Conservation (phyloP, 2,113 vertebrate species). For the Microcebus lehilahytsara region DNA sequence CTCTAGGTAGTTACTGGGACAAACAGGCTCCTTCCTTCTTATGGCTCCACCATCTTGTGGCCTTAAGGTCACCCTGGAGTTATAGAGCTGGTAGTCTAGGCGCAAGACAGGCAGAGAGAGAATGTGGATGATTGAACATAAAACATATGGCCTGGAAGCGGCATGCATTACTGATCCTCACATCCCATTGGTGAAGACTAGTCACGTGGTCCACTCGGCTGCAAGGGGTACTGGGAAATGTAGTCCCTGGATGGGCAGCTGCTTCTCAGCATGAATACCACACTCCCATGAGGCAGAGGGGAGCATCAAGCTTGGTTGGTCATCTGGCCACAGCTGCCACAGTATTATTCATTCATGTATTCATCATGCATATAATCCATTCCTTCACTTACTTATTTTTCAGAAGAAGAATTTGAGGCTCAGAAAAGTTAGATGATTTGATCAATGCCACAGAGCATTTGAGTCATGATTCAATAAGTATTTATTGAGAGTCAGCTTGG, state of each 20-base stretch:
- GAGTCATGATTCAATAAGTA: neutral
- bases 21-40: neutral
- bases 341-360: neutral
- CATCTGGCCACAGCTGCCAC: neutral
- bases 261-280: neutral
- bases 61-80: neutral
- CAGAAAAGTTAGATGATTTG: neutral
- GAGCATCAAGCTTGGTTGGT: neutral
- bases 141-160: neutral
- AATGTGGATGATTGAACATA: neutral
- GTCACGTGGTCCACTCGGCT: neutral
- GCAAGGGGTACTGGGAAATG: neutral
- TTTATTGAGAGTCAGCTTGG: neutral
- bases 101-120: neutral
- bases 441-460: neutral
- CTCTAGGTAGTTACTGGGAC: neutral
- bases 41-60: too few relatives aligned
- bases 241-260: neutral
- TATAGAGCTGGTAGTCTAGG: neutral
- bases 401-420: neutral
- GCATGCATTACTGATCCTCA: neutral
- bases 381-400: neutral
- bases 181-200: neutral
- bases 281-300: neutral
- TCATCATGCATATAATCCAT: neutral